Conservation (phyloP, 2,888 invertebrate species). For the Gandaritis pyraliata region DNA sequence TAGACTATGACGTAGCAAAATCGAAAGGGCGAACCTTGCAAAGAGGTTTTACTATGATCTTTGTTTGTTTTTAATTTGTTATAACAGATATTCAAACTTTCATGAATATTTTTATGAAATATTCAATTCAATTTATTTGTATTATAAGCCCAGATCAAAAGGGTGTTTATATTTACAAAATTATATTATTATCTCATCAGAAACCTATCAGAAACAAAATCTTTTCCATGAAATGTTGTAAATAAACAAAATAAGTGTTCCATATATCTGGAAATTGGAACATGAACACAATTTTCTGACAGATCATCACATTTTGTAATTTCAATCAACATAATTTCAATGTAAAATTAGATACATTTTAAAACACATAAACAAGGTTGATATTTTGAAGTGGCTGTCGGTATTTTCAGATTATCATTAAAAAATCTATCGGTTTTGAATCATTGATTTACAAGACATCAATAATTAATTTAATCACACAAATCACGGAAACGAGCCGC, state of each 20-base stretch:
- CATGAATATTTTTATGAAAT: background rate
- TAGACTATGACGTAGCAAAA: constrained; percentile 8
- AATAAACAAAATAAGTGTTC: background rate
- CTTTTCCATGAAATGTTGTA: background rate
- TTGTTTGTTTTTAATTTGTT: no score
- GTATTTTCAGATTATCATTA: background rate
- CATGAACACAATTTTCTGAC: constrained; percentile 15
- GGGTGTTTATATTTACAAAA: no score
- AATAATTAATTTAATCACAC: constrained; percentile 18
- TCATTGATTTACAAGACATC: constrained; percentile 23
- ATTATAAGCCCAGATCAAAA: no score
- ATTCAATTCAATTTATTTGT: background rate
- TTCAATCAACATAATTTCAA: background rate
- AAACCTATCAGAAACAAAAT: background rate
- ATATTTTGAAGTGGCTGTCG: constrained; percentile 4
- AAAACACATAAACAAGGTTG: constrained; percentile 32
- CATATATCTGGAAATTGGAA: constrained; percentile 5
- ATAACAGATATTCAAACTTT: no score
- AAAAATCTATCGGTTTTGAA: constrained; percentile 17
- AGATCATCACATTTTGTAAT: constrained; percentile 18
- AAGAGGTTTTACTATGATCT: no score
- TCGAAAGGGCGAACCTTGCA: background rate
- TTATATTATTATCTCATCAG: no score
- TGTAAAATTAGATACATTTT: constrained; percentile 4
- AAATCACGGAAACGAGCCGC: constrained; percentile 27